These are phyloP conservation scores for Drosophila birchii DNA, from an alignment of 2,888 invertebrate species.

Conservation along the genomic window DNA sequence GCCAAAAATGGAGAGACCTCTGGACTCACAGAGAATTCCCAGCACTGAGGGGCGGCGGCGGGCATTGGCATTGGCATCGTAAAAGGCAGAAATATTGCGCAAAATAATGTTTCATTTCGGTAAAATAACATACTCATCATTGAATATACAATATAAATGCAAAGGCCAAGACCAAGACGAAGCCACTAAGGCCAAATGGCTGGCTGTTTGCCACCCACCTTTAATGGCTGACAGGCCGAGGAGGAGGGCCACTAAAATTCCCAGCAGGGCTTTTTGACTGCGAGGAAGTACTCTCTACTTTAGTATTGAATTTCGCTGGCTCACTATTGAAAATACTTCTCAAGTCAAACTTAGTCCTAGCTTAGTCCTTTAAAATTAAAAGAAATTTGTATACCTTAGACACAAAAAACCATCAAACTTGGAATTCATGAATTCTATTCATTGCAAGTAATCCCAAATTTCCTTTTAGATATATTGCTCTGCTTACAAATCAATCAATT, in stretches of 20 bases:
- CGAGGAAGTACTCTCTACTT: not conserved
- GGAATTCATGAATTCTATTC: not conserved
- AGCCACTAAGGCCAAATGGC: not conserved
- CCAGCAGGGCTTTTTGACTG: constrained; percentile 7
- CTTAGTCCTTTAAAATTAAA: not conserved
- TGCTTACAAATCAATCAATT: constrained; percentile 25
- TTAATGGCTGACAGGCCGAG: constrained; percentile 14
- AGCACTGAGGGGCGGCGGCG: constrained; percentile 24
- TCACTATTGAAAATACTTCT: not conserved
- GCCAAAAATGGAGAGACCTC: constrained; percentile 17
- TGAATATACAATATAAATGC: constrained; percentile 63
- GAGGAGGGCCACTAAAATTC: constrained; percentile 2
- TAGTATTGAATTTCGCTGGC: not conserved
- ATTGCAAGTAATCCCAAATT: constrained; percentile 1
- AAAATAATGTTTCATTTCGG: constrained; percentile 72
- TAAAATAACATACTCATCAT: constrained; percentile 74
- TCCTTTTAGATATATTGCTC: constrained; percentile 21
- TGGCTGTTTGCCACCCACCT: constrained; percentile 6
- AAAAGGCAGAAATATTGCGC: constrained; percentile 63
- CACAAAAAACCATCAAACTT: not conserved
- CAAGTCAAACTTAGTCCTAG: not conserved
- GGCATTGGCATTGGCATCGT: constrained; percentile 59
- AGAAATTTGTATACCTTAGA: not conserved
- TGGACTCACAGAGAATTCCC: constrained; percentile 21
- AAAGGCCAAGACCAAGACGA: constrained; percentile 7